Percentiles rank a stretch among this genome's conserved stretches.
phyloP scores from a whole-genome alignment of 2,888 invertebrate genomes.

The Oxyteleia sp. region DNA sequence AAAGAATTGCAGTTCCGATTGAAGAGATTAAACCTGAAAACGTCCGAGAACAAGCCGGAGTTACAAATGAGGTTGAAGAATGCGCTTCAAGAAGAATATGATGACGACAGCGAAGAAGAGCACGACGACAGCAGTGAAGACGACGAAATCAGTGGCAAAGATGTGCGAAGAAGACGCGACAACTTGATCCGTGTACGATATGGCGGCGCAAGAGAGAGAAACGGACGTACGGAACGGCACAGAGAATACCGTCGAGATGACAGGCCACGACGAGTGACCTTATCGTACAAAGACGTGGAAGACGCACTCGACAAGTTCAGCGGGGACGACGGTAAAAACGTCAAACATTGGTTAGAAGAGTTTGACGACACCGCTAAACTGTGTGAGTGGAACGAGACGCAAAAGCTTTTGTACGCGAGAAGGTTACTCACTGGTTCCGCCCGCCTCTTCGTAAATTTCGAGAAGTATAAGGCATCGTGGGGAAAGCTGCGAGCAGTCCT shows the following conservation, averaged over 20 bases:
- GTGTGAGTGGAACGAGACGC: not conserved
- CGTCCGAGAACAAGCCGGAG: not conserved
- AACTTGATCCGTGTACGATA: too few relatives aligned
- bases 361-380: not conserved
- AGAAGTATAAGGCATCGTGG: not conserved
- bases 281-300: not conserved
- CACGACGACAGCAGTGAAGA: not conserved
- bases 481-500: not conserved
- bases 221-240: not conserved
- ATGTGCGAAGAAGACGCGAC: too few relatives aligned
- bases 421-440: not conserved
- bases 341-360: not conserved
- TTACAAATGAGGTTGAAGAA: not conserved
- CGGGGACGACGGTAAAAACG: not conserved
- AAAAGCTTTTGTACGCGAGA: not conserved
- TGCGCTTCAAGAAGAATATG: not conserved
- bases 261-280: not conserved
- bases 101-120: not conserved
- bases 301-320: not conserved
- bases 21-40: not conserved
- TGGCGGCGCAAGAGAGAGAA: too few relatives aligned
- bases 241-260: not conserved
- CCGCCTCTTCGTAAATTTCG: not conserved
- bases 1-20: slow-evolving; percentile 3
- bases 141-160: not conserved